These are phyloP conservation scores for Tetramorium alpestre DNA, from an alignment of 1,140 invertebrate species.

Conservation along the genomic window DNA sequence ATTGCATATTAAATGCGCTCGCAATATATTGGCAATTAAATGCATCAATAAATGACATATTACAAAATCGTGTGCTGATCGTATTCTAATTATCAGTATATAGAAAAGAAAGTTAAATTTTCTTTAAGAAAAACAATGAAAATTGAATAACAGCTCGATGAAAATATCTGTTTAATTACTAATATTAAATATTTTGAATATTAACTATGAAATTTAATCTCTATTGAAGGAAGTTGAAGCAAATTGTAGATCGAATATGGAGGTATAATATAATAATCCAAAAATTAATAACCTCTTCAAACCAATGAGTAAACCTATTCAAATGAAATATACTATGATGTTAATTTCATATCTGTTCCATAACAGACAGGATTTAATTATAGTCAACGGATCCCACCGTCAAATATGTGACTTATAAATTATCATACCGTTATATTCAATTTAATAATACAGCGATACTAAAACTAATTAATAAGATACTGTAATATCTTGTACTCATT, in stretches of 20 bases:
- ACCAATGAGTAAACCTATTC: neutral
- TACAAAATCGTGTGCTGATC: neutral
- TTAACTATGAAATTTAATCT: neutral
- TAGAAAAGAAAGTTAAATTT: neutral
- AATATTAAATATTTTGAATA: neutral
- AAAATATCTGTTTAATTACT: neutral
- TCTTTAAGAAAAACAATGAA: neutral
- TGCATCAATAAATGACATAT: neutral
- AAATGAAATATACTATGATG: conserved; percentile 50
- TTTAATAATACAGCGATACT: neutral
- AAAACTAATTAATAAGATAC: neutral
- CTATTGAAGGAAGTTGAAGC: neutral
- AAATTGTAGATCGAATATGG: neutral
- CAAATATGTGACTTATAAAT: conserved; percentile 1
- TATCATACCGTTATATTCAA: neutral
- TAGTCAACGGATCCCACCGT: neutral
- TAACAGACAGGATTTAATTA: neutral
- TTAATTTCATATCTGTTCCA: conserved; percentile 29
- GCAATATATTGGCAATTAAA: conserved; percentile 28
- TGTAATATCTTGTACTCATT: neutral
- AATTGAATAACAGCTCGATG: neutral
- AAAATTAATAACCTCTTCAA: conserved; percentile 51
- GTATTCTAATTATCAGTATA: neutral
- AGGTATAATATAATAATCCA: neutral
- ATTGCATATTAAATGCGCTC: neutral